Evolutionary conservation across 2,113 vertebrate genomes (phyloP).

Genomic region (Neogobius melanostomus): DNA sequence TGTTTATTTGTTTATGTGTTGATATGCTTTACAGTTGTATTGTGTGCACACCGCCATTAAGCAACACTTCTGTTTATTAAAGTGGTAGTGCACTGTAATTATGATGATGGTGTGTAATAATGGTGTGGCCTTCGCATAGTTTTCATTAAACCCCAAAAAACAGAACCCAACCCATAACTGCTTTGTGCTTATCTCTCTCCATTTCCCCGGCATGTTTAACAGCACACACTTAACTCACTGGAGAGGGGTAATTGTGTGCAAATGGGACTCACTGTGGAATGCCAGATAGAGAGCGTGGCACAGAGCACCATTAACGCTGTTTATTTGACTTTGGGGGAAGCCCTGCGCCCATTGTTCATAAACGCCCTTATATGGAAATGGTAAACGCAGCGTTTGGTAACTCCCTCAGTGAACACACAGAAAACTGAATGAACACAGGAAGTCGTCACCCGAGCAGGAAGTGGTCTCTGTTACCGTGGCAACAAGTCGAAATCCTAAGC

Average conservation of each 20-base stretch:
- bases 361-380: constrained; percentile 77
- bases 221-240: constrained; percentile 32
- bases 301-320: constrained; percentile 34
- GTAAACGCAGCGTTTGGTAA: constrained; percentile 70
- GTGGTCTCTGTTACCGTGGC: constrained; percentile 80
- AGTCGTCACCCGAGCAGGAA: constrained; percentile 79
- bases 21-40: neutral
- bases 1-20: too few species aligned
- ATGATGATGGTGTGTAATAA: too few species aligned
- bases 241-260: constrained; percentile 57
- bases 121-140: neutral
- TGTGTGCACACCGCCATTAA: neutral
- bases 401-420: constrained; percentile 59
- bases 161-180: constrained; percentile 24
- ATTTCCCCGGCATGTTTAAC: constrained; percentile 34
- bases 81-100: neutral
- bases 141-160: constrained; percentile 30
- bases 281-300: constrained; percentile 32
- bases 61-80: neutral
- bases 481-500: constrained; percentile 78
- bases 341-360: constrained; percentile 67
- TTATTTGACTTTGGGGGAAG: constrained; percentile 68
- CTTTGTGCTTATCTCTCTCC: constrained; percentile 31
- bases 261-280: constrained; percentile 42
- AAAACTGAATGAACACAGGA: constrained; percentile 83